A percentile compares a stretch with the other conserved stretches of the same genome.
phyloP scores from a whole-genome alignment of 2,888 invertebrate species.

The Sisyra nigra region DNA sequence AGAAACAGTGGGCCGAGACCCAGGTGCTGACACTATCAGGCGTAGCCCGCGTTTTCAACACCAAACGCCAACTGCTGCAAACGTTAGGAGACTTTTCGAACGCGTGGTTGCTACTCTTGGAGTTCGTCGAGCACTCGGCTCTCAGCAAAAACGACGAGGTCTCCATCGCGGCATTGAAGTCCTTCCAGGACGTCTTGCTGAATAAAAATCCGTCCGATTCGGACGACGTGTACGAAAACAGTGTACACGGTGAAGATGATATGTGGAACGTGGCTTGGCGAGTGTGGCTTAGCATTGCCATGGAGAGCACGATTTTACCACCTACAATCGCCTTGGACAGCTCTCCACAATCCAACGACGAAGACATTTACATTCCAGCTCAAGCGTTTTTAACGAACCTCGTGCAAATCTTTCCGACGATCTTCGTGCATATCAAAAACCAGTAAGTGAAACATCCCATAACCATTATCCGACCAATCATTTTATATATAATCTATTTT shows the following conservation, averaged over 20 bases:
- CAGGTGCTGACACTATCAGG: slow-evolving; percentile 83
- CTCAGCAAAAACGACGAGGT: slow-evolving; percentile 88
- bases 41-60: slow-evolving; percentile 84
- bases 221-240: slow-evolving; percentile 15
- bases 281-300: slow-evolving; percentile 80
- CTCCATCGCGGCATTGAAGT: slow-evolving; percentile 88
- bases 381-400: slow-evolving; percentile 88
- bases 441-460: background rate
- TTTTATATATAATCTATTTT: too few species aligned
- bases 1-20: slow-evolving; percentile 98
- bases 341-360: slow-evolving; percentile 6
- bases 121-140: slow-evolving; percentile 88
- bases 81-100: slow-evolving; percentile 80
- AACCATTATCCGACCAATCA: too few species aligned
- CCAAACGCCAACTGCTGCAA: slow-evolving; percentile 70
- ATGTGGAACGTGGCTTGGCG: slow-evolving; percentile 74
- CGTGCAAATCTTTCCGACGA: slow-evolving; percentile 88
- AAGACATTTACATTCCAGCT: slow-evolving; percentile 64
- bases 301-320: slow-evolving; percentile 50
- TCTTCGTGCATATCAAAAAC: slow-evolving; percentile 67
- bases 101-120: slow-evolving; percentile 85
- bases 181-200: slow-evolving; percentile 84
- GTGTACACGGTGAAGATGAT: slow-evolving; percentile 32
- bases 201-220: slow-evolving; percentile 31
- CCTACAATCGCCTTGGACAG: slow-evolving; percentile 10